phyloP scores from a whole-genome alignment of 2,113 vertebrate genomes.

The Nyctereutes procyonoides region DNA sequence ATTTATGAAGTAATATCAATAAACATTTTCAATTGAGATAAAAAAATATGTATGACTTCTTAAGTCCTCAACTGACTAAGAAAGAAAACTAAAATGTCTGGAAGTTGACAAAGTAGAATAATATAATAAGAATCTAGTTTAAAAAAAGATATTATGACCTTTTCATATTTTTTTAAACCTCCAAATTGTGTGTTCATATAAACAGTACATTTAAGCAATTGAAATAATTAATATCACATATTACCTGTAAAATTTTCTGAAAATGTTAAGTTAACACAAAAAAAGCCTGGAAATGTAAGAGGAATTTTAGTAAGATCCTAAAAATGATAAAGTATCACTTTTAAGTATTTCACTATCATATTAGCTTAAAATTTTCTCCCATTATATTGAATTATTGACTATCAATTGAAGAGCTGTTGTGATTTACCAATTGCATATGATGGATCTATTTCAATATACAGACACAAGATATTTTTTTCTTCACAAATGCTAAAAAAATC shows the following conservation, averaged over 20 bases:
- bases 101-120: neutral
- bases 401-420: neutral
- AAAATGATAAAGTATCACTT: neutral
- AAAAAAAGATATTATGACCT: neutral
- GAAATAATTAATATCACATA: neutral
- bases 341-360: neutral
- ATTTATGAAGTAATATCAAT: neutral
- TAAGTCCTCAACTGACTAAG: neutral
- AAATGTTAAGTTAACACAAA: neutral
- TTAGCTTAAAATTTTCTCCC: neutral
- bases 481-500: neutral
- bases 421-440: neutral
- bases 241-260: neutral
- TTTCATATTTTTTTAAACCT: neutral
- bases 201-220: neutral
- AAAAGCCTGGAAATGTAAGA: neutral
- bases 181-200: neutral
- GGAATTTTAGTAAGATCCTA: conserved; percentile 1
- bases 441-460: neutral
- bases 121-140: neutral
- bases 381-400: accelerated
- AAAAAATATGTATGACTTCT: neutral
- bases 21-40: neutral
- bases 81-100: neutral
- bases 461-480: neutral